Percentiles rank a stretch among this genome's conserved stretches.
Conservation (phyloP, 2,113 vertebrate genomes). For the Martes martes region DNA sequence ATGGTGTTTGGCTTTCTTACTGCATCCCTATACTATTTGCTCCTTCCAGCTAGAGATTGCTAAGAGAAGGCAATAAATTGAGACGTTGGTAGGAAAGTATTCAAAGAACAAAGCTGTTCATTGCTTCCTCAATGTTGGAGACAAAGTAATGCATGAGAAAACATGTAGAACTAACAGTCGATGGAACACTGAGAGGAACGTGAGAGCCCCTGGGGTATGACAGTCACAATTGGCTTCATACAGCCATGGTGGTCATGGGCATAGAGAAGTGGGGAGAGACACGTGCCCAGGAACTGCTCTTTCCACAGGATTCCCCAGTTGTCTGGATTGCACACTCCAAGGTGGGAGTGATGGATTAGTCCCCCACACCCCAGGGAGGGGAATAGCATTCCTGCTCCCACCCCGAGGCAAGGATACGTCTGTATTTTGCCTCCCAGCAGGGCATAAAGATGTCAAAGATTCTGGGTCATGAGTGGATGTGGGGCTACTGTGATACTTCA, state of each 20-base stretch:
- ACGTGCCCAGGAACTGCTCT: no score
- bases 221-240: neutral
- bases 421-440: neutral
- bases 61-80: neutral
- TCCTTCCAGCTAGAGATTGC: neutral
- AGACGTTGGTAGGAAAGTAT: neutral
- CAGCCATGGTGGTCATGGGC: accelerated
- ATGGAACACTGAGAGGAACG: neutral
- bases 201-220: no score
- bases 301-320: neutral
- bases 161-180: neutral
- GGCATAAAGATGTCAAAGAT: neutral
- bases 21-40: neutral
- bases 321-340: accelerated
- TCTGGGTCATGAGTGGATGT: neutral
- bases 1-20: neutral
- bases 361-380: neutral
- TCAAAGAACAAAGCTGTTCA: neutral
- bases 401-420: neutral
- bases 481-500: neutral
- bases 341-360: neutral
- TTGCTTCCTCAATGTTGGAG: neutral
- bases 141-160: neutral
- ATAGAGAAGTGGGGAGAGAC: neutral
- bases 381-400: neutral